Evolutionary conservation across 2,888 invertebrate genomes (phyloP).

Genomic region (Plagiodera versicolora): DNA sequence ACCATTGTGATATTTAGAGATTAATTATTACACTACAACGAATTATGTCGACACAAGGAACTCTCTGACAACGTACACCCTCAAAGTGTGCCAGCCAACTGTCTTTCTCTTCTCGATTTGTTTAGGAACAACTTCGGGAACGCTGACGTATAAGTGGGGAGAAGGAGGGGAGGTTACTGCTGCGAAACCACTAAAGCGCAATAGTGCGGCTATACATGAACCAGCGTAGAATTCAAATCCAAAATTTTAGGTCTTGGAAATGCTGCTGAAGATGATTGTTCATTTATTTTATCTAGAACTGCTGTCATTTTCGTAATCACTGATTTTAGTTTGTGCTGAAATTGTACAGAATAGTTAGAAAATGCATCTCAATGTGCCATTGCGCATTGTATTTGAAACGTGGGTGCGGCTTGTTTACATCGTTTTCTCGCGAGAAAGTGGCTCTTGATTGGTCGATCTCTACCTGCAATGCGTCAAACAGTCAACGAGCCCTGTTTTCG

Average conservation of each 20-base stretch:
- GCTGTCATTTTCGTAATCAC: not conserved
- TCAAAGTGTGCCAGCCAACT: slow-evolving; percentile 53
- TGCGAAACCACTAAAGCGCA: slow-evolving; percentile 53
- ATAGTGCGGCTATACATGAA: slow-evolving; percentile 55
- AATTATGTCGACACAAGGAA: slow-evolving; percentile 43
- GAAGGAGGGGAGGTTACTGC: slow-evolving; percentile 43
- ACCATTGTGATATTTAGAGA: slow-evolving; percentile 55
- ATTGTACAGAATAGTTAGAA: not conserved
- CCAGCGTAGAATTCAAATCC: slow-evolving; percentile 56
- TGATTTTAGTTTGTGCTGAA: not conserved
- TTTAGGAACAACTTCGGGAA: slow-evolving; percentile 44
- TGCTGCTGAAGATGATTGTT: not conserved
- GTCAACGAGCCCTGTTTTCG: slow-evolving; percentile 48
- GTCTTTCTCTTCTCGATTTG: slow-evolving; percentile 49
- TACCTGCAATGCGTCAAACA: slow-evolving; percentile 86
- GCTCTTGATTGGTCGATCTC: slow-evolving; percentile 76
- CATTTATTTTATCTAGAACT: not conserved
- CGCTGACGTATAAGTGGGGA: slow-evolving; percentile 24
- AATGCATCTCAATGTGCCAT: slow-evolving; percentile 59
- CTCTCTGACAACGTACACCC: slow-evolving; percentile 42
- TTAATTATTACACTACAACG: slow-evolving; percentile 47
- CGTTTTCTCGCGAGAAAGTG: slow-evolving; percentile 60
- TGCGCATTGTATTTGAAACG: slow-evolving; percentile 63
- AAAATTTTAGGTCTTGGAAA: slow-evolving; percentile 10
- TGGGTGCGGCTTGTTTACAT: slow-evolving; percentile 76